These are phyloP conservation scores for Anguilla obscura DNA, from an alignment of 2,797 vertebrate genomes.

Conservation along the genomic window DNA sequence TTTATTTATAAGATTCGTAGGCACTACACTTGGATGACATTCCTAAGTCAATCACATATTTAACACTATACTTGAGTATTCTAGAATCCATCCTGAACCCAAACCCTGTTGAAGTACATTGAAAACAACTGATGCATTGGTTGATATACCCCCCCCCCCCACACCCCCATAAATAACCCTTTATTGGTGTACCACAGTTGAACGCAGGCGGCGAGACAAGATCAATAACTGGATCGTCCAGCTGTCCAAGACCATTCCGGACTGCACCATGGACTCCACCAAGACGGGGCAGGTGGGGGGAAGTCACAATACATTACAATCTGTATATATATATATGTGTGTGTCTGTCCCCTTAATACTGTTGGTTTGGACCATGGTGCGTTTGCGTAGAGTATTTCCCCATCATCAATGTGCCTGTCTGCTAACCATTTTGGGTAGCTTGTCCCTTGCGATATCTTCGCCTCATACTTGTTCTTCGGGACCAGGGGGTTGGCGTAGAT, in stretches of 20 bases:
- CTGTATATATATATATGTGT: neutral
- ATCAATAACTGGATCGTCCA: conserved; percentile 98
- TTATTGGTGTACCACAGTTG: conserved; percentile 69
- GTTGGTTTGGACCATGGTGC: neutral
- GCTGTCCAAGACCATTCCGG: conserved; percentile 91
- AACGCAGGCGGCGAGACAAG: conserved; percentile 88
- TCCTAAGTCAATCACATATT: too few species aligned
- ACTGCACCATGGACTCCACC: conserved; percentile 86
- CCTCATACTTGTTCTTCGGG: neutral
- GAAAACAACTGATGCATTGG: too few species aligned
- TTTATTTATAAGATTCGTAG: too few species aligned
- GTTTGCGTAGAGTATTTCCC: neutral
- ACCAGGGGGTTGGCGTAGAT: too few species aligned
- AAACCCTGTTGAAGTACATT: too few species aligned
- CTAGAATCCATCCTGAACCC: too few species aligned
- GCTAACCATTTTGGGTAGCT: neutral
- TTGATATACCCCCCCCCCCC: too few species aligned
- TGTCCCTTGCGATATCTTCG: neutral
- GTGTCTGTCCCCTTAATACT: neutral
- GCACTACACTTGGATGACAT: too few species aligned
- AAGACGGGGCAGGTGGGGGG: conserved; percentile 86
- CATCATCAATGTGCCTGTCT: neutral
- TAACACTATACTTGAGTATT: too few species aligned
- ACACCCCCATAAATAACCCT: too few species aligned
- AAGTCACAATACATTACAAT: neutral